Conservation (phyloP, 2,797 vertebrate species). For the Takifugu ocellatus region DNA sequence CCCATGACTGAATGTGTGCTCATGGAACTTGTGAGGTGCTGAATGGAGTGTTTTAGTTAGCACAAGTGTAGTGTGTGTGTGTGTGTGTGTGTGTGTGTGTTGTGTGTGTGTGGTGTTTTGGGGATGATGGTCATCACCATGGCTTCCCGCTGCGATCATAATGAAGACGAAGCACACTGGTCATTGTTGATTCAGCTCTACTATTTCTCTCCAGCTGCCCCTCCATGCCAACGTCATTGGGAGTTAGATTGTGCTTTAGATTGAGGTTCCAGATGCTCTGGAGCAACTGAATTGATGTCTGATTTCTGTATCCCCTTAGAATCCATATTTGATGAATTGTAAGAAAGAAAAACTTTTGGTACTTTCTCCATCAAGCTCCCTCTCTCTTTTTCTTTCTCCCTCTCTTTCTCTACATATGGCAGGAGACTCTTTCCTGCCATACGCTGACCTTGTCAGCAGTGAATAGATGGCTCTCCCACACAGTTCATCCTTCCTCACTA, state of each 20-base stretch:
- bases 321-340: slow-evolving; percentile 4
- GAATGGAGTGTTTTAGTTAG: slow-evolving; percentile 83
- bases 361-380: slow-evolving; percentile 52
- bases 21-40: slow-evolving; percentile 87
- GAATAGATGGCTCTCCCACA: slow-evolving; percentile 84
- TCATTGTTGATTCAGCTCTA: slow-evolving; percentile 91
- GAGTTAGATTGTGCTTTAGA: too few species aligned
- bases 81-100: slow-evolving; percentile 14
- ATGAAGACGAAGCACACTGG: slow-evolving; percentile 91
- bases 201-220: slow-evolving; percentile 14
- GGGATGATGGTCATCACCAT: slow-evolving; percentile 46
- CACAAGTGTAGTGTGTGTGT: slow-evolving; percentile 61
- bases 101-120: slow-evolving; percentile 14
- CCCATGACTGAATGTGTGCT: slow-evolving; percentile 60
- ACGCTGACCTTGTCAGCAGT: slow-evolving; percentile 82
- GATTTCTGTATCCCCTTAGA: too few species aligned
- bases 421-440: slow-evolving; percentile 76
- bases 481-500: slow-evolving; percentile 83
- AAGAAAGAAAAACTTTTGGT: slow-evolving; percentile 37
- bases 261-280: too few species aligned
- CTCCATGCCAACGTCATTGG: too few species aligned
- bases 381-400: slow-evolving; percentile 33
- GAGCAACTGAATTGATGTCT: not conserved
- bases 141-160: slow-evolving; percentile 84
- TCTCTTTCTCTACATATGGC: slow-evolving; percentile 73